These are phyloP conservation scores for Rhagologus leucostigma DNA, from an alignment of 2,113 vertebrate species.

Conservation along the genomic window DNA sequence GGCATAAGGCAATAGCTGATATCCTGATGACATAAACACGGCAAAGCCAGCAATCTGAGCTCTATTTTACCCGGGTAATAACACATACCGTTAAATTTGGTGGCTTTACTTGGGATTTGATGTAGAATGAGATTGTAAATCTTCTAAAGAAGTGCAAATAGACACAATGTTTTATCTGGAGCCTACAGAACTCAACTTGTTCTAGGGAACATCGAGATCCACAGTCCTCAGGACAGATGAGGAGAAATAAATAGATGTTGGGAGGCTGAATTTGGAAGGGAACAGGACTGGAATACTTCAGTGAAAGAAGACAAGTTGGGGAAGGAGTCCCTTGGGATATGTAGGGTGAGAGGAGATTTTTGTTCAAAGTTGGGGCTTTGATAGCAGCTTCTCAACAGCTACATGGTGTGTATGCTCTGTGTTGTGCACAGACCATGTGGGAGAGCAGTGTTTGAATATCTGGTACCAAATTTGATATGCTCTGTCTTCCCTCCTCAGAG, in stretches of 20 bases:
- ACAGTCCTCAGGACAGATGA: background rate
- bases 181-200: background rate
- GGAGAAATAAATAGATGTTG: background rate
- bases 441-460: background rate
- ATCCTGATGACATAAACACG: background rate
- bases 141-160: background rate
- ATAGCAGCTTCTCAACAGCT: background rate
- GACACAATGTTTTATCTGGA: background rate
- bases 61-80: background rate
- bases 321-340: background rate
- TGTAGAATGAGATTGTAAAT: background rate
- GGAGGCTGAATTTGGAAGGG: background rate
- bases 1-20: background rate
- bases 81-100: background rate
- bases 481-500: background rate
- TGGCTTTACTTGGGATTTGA: constrained; percentile 12
- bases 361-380: background rate
- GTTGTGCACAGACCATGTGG: background rate
- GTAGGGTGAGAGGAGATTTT: background rate
- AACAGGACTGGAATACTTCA: background rate
- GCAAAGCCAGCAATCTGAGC: background rate
- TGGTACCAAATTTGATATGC: background rate
- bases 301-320: background rate
- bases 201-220: background rate
- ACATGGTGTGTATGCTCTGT: fast-evolving